Evolutionary conservation across 2,113 vertebrate species (phyloP).

Genomic region (Neofelis nebulosa): DNA sequence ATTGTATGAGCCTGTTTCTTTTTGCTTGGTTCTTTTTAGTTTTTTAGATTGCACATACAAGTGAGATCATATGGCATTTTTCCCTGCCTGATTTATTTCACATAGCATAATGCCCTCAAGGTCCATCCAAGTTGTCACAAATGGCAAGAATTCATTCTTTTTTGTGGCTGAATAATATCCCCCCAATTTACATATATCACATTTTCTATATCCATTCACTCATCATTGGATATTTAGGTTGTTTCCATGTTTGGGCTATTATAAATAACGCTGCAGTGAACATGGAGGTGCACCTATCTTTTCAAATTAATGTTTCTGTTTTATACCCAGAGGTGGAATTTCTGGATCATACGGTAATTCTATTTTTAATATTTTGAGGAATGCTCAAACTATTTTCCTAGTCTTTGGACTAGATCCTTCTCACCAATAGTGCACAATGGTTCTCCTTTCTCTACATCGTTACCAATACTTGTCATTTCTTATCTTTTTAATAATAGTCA

Average conservation of each 20-base stretch:
- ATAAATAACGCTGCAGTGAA: background rate
- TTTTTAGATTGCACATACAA: background rate
- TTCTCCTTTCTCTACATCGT: background rate
- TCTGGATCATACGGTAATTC: background rate
- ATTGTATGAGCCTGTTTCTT: background rate
- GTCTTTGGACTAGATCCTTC: background rate
- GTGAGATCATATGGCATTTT: background rate
- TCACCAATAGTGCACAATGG: background rate
- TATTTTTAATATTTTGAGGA: background rate
- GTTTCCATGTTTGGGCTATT: background rate
- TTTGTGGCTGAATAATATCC: background rate
- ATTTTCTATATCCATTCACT: background rate
- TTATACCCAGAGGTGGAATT: background rate
- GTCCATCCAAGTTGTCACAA: background rate
- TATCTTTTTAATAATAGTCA: background rate
- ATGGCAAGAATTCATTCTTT: background rate
- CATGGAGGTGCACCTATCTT: background rate
- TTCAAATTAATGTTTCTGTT: background rate
- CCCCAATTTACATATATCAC: background rate
- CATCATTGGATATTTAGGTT: background rate
- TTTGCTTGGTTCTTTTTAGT: background rate
- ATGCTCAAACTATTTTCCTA: background rate
- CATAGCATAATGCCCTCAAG: background rate
- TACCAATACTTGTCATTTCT: background rate
- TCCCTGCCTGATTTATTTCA: background rate